Conservation (phyloP, 2,797 vertebrate genomes). For the Pelodytes ibericus region DNA sequence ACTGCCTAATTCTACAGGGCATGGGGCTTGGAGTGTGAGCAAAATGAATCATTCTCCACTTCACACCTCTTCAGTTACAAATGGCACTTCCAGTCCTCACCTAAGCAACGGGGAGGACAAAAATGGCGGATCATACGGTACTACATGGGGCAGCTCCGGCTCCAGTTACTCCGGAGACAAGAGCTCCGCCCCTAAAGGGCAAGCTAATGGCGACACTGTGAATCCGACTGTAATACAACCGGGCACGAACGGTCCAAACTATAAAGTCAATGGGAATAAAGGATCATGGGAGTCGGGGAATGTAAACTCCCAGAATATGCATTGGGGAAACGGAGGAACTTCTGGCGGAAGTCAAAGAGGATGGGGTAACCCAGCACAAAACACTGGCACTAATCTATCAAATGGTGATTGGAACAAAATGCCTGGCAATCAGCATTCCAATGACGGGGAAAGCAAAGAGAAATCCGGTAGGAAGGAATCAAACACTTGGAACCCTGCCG, state of each 20-base stretch:
- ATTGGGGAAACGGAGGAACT: slow-evolving; percentile 74
- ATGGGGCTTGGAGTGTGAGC: slow-evolving; percentile 86
- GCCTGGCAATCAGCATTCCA: slow-evolving; percentile 81
- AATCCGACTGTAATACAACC: slow-evolving; percentile 94
- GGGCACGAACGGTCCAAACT: slow-evolving; percentile 81
- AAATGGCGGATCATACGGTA: slow-evolving; percentile 84
- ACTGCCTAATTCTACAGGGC: slow-evolving; percentile 80
- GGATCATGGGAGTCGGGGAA: slow-evolving; percentile 86
- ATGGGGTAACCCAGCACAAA: slow-evolving; percentile 83
- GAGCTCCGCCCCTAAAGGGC: slow-evolving; percentile 80
- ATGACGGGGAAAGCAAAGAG: slow-evolving; percentile 71
- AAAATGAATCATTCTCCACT: slow-evolving; percentile 84
- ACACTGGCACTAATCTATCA: slow-evolving; percentile 77
- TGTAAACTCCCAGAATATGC: slow-evolving; percentile 73
- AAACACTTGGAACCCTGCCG: slow-evolving; percentile 91
- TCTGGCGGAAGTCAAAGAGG: slow-evolving; percentile 79
- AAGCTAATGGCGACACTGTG: slow-evolving; percentile 97
- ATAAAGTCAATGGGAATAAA: slow-evolving; percentile 86
- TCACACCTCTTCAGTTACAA: slow-evolving; percentile 81
- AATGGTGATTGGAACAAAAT: slow-evolving; percentile 87
- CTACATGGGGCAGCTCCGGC: slow-evolving; percentile 85
- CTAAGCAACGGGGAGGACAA: slow-evolving; percentile 85
- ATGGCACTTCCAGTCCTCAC: slow-evolving; percentile 85
- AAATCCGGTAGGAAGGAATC: slow-evolving; percentile 80
- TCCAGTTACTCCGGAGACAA: slow-evolving; percentile 91